Evolutionary conservation across 2,797 vertebrate species (phyloP).

Genomic region (Vespertilio murinus): DNA sequence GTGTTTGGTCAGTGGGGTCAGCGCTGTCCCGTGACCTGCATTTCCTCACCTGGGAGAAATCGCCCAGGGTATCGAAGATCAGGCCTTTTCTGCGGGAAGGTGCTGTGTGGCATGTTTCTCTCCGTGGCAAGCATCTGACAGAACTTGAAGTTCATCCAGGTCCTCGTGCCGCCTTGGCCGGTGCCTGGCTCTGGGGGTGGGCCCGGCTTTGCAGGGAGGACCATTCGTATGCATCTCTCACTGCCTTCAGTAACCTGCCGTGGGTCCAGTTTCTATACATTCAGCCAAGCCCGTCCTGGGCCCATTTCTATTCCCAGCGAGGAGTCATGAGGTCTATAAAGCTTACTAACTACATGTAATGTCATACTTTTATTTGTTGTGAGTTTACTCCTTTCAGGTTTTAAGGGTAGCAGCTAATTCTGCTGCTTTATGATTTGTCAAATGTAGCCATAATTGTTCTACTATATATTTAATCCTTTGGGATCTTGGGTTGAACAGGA

Average conservation of each 20-base stretch:
- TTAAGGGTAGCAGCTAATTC: not conserved
- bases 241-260: not conserved
- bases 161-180: fast-evolving
- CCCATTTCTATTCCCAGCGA: not conserved
- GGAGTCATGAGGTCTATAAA: not conserved
- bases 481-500: not conserved
- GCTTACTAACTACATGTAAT: not conserved
- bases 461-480: not conserved
- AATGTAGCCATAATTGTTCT: not conserved
- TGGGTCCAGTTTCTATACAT: not conserved
- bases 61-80: not conserved
- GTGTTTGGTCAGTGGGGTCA: not conserved
- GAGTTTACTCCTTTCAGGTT: not conserved
- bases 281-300: not conserved
- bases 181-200: not conserved
- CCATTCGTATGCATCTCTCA: fast-evolving
- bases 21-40: no score
- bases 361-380: not conserved
- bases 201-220: no score
- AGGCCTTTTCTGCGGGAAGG: not conserved
- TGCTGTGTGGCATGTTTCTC: not conserved
- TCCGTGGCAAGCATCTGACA: not conserved
- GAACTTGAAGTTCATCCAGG: not conserved
- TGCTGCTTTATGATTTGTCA: not conserved
- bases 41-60: not conserved